phyloP scores from a whole-genome alignment of 1,140 invertebrate species.

The Drosophila ohnishii region DNA sequence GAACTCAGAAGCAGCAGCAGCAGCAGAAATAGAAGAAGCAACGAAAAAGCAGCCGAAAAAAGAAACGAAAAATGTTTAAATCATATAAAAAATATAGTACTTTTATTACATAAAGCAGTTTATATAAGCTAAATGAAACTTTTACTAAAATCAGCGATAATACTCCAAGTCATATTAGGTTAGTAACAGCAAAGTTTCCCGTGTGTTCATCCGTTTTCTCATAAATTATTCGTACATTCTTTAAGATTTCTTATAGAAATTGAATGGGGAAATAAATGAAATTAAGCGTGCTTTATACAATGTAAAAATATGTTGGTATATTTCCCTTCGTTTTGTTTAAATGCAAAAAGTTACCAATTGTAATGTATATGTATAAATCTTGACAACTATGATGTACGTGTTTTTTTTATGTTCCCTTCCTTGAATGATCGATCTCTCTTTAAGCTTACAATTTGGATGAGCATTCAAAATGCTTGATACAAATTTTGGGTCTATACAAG shows the following conservation, averaged over 20 bases:
- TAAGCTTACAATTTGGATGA: constrained; percentile 45
- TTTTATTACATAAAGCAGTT: constrained; percentile 71
- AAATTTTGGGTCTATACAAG: constrained; percentile 40
- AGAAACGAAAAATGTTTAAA: constrained; percentile 19
- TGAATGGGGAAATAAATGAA: constrained; percentile 39
- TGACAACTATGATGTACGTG: constrained; percentile 29
- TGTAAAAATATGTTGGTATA: constrained; percentile 45
- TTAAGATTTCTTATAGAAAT: constrained; percentile 63
- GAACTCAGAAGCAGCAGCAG: background rate
- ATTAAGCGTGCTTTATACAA: constrained; percentile 61
- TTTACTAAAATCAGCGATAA: constrained; percentile 64
- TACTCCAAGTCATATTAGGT: constrained; percentile 45
- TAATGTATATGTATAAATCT: constrained; percentile 47
- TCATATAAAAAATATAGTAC: constrained; percentile 55
- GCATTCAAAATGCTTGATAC: constrained; percentile 70
- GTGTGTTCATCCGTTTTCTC: constrained; percentile 16
- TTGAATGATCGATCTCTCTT: constrained; percentile 27
- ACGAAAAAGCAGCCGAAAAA: constrained; percentile 26
- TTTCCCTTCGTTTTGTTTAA: constrained; percentile 49
- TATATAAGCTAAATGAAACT: constrained; percentile 64
- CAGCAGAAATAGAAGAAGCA: constrained; percentile 14
- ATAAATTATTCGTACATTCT: constrained; percentile 13
- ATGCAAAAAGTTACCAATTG: constrained; percentile 69
- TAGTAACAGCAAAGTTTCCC: constrained; percentile 52
- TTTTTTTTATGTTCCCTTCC: constrained; percentile 6